These are phyloP conservation scores for Salmo trutta DNA, from an alignment of 2,797 vertebrate genomes.

Conservation along the genomic window DNA sequence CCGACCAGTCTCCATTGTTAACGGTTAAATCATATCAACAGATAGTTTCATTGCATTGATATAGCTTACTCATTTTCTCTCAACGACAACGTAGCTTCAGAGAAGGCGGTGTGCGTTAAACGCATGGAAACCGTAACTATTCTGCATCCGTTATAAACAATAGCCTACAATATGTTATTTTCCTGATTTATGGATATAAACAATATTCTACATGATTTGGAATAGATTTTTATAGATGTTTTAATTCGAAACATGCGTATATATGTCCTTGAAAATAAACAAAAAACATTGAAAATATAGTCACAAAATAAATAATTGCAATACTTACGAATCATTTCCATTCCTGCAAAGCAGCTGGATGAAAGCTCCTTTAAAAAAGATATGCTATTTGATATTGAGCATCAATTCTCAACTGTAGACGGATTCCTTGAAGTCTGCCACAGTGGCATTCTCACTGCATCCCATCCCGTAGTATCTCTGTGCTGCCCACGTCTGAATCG, in stretches of 20 bases:
- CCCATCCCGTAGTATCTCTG: conserved; percentile 50
- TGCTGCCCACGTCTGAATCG: conserved; percentile 35
- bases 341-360: not conserved
- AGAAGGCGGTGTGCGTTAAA: not conserved
- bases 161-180: not conserved
- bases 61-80: not conserved
- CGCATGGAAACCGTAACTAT: not conserved
- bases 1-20: not conserved
- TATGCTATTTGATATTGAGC: not conserved
- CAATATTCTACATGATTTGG: not conserved
- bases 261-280: not conserved
- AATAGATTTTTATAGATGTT: not conserved
- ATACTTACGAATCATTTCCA: conserved; percentile 4
- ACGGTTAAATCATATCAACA: not conserved
- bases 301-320: not conserved
- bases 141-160: not conserved
- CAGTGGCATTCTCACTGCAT: conserved; percentile 47
- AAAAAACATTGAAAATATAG: not conserved
- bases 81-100: not conserved
- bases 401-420: not conserved
- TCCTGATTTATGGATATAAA: not conserved
- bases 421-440: conserved; percentile 40
- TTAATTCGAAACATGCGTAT: not conserved
- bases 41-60: not conserved
- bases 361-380: not conserved